A percentile compares a stretch with the other conserved stretches of the same genome.
These are phyloP conservation scores for Sternarchorhynchus goeldii DNA, from an alignment of 2,797 vertebrate genomes.

Conservation along the genomic window DNA sequence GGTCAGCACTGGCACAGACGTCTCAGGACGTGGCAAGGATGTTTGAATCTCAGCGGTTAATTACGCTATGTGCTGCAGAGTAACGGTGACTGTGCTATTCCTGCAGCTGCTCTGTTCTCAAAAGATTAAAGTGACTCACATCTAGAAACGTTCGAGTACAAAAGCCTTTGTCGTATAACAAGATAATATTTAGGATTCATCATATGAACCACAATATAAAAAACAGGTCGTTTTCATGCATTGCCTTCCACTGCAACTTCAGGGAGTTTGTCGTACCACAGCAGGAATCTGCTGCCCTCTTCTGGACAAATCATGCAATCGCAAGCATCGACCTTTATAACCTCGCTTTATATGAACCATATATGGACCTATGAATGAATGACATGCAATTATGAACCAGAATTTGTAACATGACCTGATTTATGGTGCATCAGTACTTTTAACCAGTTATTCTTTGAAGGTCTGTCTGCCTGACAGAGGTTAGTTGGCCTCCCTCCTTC, in stretches of 20 bases:
- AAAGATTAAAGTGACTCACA: no score
- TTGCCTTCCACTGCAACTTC: not conserved
- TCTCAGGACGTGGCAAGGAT: no score
- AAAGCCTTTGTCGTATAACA: no score
- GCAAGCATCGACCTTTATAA: not conserved
- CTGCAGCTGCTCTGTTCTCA: not conserved
- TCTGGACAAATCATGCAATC: conserved; percentile 26
- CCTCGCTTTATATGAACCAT: not conserved
- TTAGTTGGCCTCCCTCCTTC: no score
- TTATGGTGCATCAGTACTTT: not conserved
- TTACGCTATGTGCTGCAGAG: not conserved
- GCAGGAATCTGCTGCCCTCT: conserved; percentile 31
- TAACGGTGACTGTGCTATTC: not conserved
- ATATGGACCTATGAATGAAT: not conserved
- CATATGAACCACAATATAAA: no score
- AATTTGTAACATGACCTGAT: not conserved
- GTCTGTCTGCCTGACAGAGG: no score
- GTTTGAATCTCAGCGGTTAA: not conserved
- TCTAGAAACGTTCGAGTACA: no score
- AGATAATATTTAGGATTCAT: no score
- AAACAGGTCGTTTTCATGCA: not conserved
- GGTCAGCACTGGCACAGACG: not conserved
- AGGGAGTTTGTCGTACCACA: no score
- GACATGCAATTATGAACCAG: not conserved
- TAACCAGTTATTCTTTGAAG: not conserved